Conservation (phyloP, 2,113 vertebrate genomes). For the Rhinolophus ferrumequinum region DNA sequence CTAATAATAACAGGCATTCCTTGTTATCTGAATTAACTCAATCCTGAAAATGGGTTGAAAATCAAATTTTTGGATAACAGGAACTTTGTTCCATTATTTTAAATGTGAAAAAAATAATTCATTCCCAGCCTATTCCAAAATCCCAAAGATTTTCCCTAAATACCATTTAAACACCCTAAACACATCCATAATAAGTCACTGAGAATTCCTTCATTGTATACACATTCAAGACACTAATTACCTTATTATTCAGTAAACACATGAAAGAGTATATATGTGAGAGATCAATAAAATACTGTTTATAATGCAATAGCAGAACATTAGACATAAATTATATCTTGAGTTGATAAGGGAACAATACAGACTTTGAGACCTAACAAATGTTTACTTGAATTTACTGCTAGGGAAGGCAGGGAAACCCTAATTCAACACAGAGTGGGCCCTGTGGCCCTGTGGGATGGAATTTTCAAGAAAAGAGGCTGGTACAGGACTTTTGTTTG, state of each 20-base stretch:
- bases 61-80: slow-evolving; percentile 39
- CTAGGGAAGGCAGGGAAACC: background rate
- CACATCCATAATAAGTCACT: background rate
- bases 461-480: background rate
- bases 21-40: slow-evolving; percentile 9
- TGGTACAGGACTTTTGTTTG: background rate
- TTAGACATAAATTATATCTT: background rate
- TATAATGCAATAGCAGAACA: background rate
- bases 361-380: background rate
- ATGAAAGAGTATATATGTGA: background rate
- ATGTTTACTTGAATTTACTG: background rate
- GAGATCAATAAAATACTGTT: background rate
- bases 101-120: slow-evolving; percentile 31
- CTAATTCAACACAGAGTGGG: background rate
- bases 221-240: background rate
- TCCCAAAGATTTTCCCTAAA: background rate
- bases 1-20: background rate
- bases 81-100: slow-evolving; percentile 48
- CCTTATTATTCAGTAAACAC: background rate
- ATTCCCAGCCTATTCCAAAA: slow-evolving; percentile 3
- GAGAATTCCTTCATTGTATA: background rate
- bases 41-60: background rate
- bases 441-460: background rate
- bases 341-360: background rate
- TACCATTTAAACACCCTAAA: background rate